Percentiles rank a stretch among this genome's conserved stretches.
These are phyloP conservation scores for Silurus asotus DNA, from an alignment of 2,113 vertebrate species.

Conservation along the genomic window DNA sequence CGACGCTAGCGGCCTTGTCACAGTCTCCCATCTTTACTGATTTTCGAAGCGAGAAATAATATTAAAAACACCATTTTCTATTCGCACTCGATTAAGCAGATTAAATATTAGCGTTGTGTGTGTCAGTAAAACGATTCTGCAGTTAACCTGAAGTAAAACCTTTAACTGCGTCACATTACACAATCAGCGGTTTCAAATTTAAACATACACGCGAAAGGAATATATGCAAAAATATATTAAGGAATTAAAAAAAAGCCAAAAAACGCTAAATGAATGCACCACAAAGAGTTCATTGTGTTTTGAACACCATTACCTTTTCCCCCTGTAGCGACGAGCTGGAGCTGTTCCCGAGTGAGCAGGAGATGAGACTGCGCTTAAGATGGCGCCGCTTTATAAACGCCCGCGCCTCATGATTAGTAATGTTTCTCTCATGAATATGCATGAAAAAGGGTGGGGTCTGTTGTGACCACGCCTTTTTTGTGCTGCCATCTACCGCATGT, in stretches of 20 bases:
- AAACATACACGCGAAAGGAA: not conserved
- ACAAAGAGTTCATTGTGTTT: too few relatives aligned
- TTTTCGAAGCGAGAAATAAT: too few relatives aligned
- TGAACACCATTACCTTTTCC: conserved; percentile 16
- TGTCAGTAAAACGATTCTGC: not conserved
- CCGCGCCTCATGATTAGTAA: conserved; percentile 3
- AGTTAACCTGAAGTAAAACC: accelerated
- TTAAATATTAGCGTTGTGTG: not conserved
- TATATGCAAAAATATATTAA: not conserved
- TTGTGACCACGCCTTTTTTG: not conserved
- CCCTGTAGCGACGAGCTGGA: not conserved
- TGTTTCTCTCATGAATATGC: conserved; percentile 1
- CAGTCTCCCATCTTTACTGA: too few relatives aligned
- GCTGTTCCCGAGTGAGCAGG: not conserved
- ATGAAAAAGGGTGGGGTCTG: not conserved
- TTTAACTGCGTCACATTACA: not conserved
- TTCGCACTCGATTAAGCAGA: not conserved
- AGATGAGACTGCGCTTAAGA: not conserved
- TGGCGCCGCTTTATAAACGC: conserved; percentile 32
- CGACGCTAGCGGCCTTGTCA: not conserved
- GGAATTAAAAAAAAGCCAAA: not conserved
- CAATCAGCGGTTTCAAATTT: not conserved
- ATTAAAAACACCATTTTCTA: not conserved
- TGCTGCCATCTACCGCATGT: conserved; percentile 1
- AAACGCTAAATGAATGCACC: not conserved